Base-by-base conservation (phyloP, 1,140 invertebrate species). In the Diprion similis region DNA sequence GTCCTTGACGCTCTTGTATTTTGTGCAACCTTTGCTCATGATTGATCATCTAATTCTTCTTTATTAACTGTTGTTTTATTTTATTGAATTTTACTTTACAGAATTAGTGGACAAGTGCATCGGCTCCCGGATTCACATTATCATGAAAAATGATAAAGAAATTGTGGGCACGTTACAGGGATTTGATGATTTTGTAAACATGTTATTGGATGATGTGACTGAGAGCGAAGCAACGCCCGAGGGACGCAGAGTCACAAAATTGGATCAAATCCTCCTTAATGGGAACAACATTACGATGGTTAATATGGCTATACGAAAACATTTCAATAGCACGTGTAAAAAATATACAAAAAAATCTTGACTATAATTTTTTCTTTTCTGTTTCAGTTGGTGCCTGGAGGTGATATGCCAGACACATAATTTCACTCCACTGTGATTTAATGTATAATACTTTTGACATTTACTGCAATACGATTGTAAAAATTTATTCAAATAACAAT, bases 41-140 rank as follows among this genome's bases (percentile, higher is more conserved):
- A 37, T 37, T 6, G 24, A 37, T 37, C 24, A 37, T 37, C 24
- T 37, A 3, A 37, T 3, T 37, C 6, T 37, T 37, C 24, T 37
- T 6, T 37, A 37, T 37, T 37, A 37, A 37, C 24, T 37, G 24
- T 3, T 37, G 24, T 37, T 73, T 17, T 69, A 37, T 51, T 19
- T 72, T 66, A 71, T 59, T 59, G 51, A 59, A 74, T 72, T 77
- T 67, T 80, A 74, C 70, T 74, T 85, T 88, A 66, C 83, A 95
- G 99, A 99, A 89, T 89, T 99, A 76, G 97, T 99, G n/a, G 99
- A 99, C 84, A 99, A 99, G 91, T 99, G 98, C 88, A 99, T 99
- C 84, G 99, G 99, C 18, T 99, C 98, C 0, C 90, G 96, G 74
- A 99, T 99, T 82, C 99, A 99, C 82, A 99, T 99, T 37, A 98